Percentiles rank a stretch among this genome's conserved stretches.
Evolutionary conservation across 2,888 invertebrate genomes (phyloP).

Genomic region (Ormyrus labotus): DNA sequence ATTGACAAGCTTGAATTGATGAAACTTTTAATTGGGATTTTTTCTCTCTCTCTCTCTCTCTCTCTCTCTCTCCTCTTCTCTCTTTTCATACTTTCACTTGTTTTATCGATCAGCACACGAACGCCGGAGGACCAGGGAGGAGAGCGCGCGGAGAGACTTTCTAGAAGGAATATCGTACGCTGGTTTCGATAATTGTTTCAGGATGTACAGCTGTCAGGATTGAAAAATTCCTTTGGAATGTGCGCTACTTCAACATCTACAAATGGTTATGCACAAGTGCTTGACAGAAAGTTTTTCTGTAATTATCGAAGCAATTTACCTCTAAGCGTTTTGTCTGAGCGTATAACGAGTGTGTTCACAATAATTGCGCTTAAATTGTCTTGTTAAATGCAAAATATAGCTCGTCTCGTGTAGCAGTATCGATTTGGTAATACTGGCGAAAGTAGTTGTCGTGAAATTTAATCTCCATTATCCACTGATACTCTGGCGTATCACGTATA

Average conservation of each 20-base stretch:
- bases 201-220: slow-evolving; percentile 25
- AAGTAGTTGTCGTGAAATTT: slow-evolving; percentile 23
- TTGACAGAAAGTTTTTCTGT: neutral
- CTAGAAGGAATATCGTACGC: neutral
- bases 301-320: neutral
- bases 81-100: slow-evolving; percentile 20
- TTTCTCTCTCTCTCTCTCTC: neutral
- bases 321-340: neutral
- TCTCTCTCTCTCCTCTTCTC: neutral
- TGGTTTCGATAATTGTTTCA: slow-evolving; percentile 23
- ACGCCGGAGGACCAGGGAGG: neutral
- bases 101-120: slow-evolving; percentile 34
- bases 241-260: neutral
- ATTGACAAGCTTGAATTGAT: slow-evolving; percentile 50
- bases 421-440: slow-evolving; percentile 31
- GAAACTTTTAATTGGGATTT: slow-evolving; percentile 49
- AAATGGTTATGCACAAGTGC: too few species aligned
- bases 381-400: slow-evolving; percentile 41
- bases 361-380: slow-evolving; percentile 42
- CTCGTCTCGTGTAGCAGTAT: slow-evolving; percentile 29
- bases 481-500: neutral
- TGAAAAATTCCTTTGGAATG: neutral
- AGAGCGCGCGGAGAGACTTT: slow-evolving; percentile 1
- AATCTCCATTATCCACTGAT: slow-evolving; percentile 37
- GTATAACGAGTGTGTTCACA: neutral